These are phyloP conservation scores for Metallyticus violacea DNA, from an alignment of 2,888 invertebrate genomes.

Conservation along the genomic window DNA sequence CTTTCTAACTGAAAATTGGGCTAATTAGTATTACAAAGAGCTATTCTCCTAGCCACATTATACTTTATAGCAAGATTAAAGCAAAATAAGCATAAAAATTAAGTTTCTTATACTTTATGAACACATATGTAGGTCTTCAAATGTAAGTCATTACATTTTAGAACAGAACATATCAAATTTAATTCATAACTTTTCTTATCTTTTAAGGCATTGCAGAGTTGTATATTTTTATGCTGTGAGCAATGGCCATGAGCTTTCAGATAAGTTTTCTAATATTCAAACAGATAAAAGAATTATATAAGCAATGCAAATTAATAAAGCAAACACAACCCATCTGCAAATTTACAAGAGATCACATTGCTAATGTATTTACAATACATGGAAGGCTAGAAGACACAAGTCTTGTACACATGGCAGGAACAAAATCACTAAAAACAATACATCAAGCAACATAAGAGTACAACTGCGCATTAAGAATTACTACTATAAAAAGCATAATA, in stretches of 20 bases:
- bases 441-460: background rate
- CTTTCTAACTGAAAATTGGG: no score
- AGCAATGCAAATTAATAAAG: background rate
- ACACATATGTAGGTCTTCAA: no score
- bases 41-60: no score
- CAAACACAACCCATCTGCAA: background rate
- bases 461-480: background rate
- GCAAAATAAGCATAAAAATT: no score
- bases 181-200: background rate
- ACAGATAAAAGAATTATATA: background rate
- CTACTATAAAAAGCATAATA: background rate
- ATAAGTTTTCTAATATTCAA: background rate
- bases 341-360: background rate
- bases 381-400: background rate
- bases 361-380: background rate
- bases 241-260: background rate
- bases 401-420: background rate
- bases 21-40: no score
- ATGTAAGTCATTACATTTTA: no score
- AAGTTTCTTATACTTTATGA: no score
- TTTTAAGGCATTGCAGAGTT: background rate
- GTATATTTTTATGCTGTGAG: background rate
- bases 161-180: no score
- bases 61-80: no score
- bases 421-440: background rate